A percentile compares a stretch with the other conserved stretches of the same genome.
Conservation (phyloP, 2,113 vertebrate genomes). For the Notothenia coriiceps region DNA sequence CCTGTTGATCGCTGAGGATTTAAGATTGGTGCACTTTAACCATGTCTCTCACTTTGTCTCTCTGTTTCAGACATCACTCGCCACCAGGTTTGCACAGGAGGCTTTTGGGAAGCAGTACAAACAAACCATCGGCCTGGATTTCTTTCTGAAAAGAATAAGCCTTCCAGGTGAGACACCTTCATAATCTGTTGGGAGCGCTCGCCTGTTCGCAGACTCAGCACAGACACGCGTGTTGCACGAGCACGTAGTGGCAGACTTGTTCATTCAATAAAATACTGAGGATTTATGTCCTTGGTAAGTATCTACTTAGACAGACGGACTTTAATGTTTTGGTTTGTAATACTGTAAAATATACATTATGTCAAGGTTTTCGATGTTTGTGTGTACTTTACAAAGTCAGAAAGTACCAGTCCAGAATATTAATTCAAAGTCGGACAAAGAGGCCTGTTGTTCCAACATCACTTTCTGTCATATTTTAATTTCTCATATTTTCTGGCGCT, state of each 20-base stretch:
- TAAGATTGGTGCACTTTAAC: constrained; percentile 44
- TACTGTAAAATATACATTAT: not conserved
- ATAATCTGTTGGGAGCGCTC: constrained; percentile 55
- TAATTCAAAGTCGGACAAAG: constrained; percentile 29
- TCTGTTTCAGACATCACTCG: constrained; percentile 94
- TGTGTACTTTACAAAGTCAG: constrained; percentile 27
- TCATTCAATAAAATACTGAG: constrained; percentile 11
- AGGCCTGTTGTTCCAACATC: constrained; percentile 30
- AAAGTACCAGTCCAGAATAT: constrained; percentile 9
- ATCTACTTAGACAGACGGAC: not conserved
- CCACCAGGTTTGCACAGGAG: constrained; percentile 97
- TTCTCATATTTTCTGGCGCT: constrained; percentile 21
- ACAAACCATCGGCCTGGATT: constrained; percentile 98
- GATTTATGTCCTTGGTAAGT: constrained; percentile 1
- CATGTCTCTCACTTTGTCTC: constrained; percentile 59
- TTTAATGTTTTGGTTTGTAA: constrained; percentile 12
- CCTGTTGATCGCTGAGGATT: constrained; percentile 11
- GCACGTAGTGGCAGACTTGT: constrained; percentile 14
- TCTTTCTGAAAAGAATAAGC: constrained; percentile 98
- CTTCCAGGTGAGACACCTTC: constrained; percentile 93
- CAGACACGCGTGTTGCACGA: constrained; percentile 38
- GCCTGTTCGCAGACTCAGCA: constrained; percentile 36
- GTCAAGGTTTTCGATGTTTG: not conserved
- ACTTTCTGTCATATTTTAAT: constrained; percentile 39
- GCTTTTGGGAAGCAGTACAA: constrained; percentile 99